Evolutionary conservation across 2,888 invertebrate genomes (phyloP).

Genomic region (Polydrusus tereticollis): DNA sequence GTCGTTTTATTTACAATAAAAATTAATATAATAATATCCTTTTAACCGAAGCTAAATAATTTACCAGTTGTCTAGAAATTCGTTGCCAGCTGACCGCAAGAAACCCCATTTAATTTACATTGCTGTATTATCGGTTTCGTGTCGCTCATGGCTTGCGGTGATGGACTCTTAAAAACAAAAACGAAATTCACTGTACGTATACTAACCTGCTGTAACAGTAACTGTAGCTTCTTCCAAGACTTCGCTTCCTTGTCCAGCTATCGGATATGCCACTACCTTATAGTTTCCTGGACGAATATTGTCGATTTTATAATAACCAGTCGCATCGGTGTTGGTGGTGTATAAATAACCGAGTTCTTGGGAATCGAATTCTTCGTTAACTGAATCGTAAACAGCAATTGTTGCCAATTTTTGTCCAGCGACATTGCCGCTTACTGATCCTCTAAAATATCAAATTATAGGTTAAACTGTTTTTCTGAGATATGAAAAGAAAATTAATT

Average conservation of each 20-base stretch:
- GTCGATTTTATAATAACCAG: conserved; percentile 18
- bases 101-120: too few relatives aligned
- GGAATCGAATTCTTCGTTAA: conserved; percentile 23
- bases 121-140: too few relatives aligned
- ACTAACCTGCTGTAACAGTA: conserved; percentile 21
- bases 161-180: too few relatives aligned
- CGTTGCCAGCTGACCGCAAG: too few relatives aligned
- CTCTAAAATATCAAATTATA: conserved; percentile 17
- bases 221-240: conserved; percentile 18
- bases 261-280: conserved; percentile 27
- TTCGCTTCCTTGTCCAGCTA: conserved; percentile 44
- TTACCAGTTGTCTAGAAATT: too few relatives aligned
- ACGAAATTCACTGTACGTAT: too few relatives aligned
- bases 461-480: too few relatives aligned
- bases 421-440: conserved; percentile 25
- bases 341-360: conserved; percentile 37
- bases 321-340: conserved; percentile 25
- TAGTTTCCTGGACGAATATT: conserved; percentile 39
- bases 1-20: too few relatives aligned
- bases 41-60: too few relatives aligned
- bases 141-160: too few relatives aligned
- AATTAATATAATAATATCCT: too few relatives aligned
- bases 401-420: conserved; percentile 28
- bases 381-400: conserved; percentile 22
- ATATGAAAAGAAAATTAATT: too few relatives aligned